Base-by-base conservation (phyloP, 2,797 vertebrate species). In the Melanotaenia maccullochi region DNA sequence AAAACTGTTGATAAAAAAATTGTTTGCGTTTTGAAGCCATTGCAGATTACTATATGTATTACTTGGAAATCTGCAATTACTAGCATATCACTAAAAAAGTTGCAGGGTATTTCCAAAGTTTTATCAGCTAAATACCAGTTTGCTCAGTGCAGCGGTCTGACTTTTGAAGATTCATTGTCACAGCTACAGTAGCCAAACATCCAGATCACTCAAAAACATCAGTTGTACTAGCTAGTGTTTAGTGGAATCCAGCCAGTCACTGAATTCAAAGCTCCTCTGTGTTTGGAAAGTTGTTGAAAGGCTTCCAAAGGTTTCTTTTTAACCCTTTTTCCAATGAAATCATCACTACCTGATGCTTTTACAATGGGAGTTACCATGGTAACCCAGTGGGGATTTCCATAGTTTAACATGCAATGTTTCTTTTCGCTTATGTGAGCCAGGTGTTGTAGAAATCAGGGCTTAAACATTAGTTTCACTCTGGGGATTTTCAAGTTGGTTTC, bases 121-220 rank as follows among this genome's bases (percentile, higher is more conserved):
- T n/a, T 11, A 49, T 22, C 20, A 3, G 20, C 7, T n/a, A 49
- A n/a, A 49, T 49, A 68, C 81, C 78, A 65, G 2, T 73, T 20
- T 49, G 68, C 65, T 51, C 14, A 35, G 58, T 49, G 57, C 59
- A 72, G 58, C 62, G 51, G 28, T 66, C 70, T 73, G 54, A 36
- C 55, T 72, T 74, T 85, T 82, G 78, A 69, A 75, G 76, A 73
- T 66, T 78, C 64, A 51, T 51, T 76, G 65, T 55, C 44, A 47
- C 56, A 36, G 65, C 71, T 79, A 69, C 84, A 84, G 84, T 68
- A 79, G 86, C 75, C 78, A 83, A 85, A 88, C 76, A 74, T 64
- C 54, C 54, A 72, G 38, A 51, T 69, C 55, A 55, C 42, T 62
- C 24, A 2, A 82, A 36, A 73, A 61, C 73, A 81, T 68, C 71